A percentile compares a stretch with the other conserved stretches of the same genome.
Evolutionary conservation across 1,140 invertebrate genomes (phyloP).

Genomic region (Drosophila sechellia): DNA sequence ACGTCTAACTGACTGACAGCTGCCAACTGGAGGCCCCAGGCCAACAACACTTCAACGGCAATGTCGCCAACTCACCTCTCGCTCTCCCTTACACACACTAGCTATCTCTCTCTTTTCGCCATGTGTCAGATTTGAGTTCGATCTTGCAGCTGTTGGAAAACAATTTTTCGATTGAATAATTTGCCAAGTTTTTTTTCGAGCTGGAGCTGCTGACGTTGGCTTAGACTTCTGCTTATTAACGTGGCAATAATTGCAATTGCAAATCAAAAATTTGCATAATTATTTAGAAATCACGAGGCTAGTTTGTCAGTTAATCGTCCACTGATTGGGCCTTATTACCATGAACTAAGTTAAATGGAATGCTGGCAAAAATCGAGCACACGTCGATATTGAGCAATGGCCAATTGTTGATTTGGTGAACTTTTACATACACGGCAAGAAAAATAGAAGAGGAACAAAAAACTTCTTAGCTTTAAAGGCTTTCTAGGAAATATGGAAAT

Average conservation of each 20-base stretch:
- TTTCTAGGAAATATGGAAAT: too few species aligned
- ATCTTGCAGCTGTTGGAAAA: slow-evolving; percentile 71
- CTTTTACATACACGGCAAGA: slow-evolving; percentile 14
- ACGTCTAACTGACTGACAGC: slow-evolving; percentile 71
- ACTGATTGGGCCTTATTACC: slow-evolving; percentile 43
- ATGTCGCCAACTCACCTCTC: slow-evolving; percentile 37
- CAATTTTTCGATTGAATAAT: slow-evolving; percentile 79
- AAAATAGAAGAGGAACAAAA: not conserved
- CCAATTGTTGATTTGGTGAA: not conserved
- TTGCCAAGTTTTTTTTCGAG: slow-evolving; percentile 48
- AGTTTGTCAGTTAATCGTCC: slow-evolving; percentile 64
- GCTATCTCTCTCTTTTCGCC: slow-evolving; percentile 22
- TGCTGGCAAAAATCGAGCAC: slow-evolving; percentile 40
- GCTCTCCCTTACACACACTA: too few species aligned
- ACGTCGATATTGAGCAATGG: slow-evolving; percentile 11
- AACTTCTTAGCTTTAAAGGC: too few species aligned
- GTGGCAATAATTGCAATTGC: slow-evolving; percentile 74
- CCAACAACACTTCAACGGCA: slow-evolving; percentile 55
- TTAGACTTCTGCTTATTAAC: slow-evolving; percentile 61
- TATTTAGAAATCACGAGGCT: slow-evolving; percentile 82
- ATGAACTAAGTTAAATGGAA: slow-evolving; percentile 45
- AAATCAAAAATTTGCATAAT: slow-evolving; percentile 76
- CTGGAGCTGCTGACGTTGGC: slow-evolving; percentile 14
- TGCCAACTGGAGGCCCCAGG: slow-evolving; percentile 44
- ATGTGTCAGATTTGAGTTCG: slow-evolving; percentile 64